Base-by-base conservation (phyloP, 1,140 invertebrate genomes). In the Hesperophylax magnus region DNA sequence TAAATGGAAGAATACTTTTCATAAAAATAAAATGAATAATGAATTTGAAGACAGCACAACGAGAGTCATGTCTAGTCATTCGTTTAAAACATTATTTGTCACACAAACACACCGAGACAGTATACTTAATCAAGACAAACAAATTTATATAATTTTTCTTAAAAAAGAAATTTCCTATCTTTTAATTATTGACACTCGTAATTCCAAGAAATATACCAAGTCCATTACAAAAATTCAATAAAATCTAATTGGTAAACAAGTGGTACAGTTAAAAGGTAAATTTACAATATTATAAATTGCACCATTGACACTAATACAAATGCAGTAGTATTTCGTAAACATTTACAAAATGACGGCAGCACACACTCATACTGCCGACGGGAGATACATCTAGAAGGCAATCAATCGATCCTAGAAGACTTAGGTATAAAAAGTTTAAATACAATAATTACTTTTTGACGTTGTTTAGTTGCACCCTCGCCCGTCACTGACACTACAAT, bases 1-100 rank as follows among this genome's bases (percentile, higher is more conserved):
- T 34, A 56, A 78, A 69, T 78, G 77, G 77, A 78, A 78, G 63
- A 78, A 67, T 69, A 78, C 63, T 63, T 65, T 65, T 53, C 39
- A 52, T 61, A 61, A 61, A 61, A 61, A 61, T 61, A 61, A 22
- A 22, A 20, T 58, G 20, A 58, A 22, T 24, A 53, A 75, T 24
- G 56, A 56, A 74, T 24, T 54, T 27, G 7, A 14, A 47, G 39
- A 47, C 39, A 11, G 39, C 39, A 47, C 39, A 47, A 47, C 39
- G 14, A 47, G 39, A 47, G 8, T 47, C 9, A 11, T 6, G 9
- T 47, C 39, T 14, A 9, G 39, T 14, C 39, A 47, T 47, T 39
- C 39, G 9, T 11, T 47, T 58, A 56, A 56, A 56, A 54, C 17
- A 31, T 24, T 9, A 56, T 53, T 31, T 60, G 18, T 75, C 58